Percentiles rank a stretch among this genome's conserved stretches.
Conservation (phyloP, 2,797 vertebrate genomes). For the Mormyrus proboscirostris region DNA sequence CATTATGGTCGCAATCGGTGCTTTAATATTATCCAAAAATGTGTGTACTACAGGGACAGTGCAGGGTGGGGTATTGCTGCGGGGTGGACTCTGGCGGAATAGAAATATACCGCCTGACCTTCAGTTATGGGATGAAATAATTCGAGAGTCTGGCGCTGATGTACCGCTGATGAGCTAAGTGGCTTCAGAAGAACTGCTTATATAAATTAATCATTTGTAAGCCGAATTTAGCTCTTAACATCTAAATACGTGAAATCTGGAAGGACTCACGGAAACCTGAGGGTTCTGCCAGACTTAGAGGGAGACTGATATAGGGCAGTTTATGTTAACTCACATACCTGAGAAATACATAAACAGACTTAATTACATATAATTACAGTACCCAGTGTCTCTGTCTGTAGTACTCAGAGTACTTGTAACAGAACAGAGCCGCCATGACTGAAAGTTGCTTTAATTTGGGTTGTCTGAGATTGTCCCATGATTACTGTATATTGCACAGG, state of each 20-base stretch:
- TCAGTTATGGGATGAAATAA: constrained; percentile 8
- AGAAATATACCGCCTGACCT: constrained; percentile 20
- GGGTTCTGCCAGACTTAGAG: background rate
- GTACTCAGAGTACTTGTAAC: background rate
- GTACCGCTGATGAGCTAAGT: background rate
- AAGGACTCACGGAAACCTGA: background rate
- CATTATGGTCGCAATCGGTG: background rate
- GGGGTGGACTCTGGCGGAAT: background rate
- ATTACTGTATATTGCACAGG: background rate
- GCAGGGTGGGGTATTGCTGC: constrained; percentile 15
- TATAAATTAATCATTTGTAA: background rate
- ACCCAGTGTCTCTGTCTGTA: background rate
- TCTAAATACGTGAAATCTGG: background rate
- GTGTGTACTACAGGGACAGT: background rate
- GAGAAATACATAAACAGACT: background rate
- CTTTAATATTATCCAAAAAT: constrained; percentile 12
- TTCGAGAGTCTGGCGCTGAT: background rate
- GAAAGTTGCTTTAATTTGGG: background rate
- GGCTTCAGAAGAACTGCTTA: background rate
- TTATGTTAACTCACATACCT: background rate
- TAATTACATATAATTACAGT: background rate
- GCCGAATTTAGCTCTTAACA: background rate
- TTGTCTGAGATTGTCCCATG: background rate
- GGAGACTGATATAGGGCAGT: background rate
- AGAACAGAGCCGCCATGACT: background rate